phyloP scores from a whole-genome alignment of 2,797 vertebrate species.

The Sparidentex hasta region DNA sequence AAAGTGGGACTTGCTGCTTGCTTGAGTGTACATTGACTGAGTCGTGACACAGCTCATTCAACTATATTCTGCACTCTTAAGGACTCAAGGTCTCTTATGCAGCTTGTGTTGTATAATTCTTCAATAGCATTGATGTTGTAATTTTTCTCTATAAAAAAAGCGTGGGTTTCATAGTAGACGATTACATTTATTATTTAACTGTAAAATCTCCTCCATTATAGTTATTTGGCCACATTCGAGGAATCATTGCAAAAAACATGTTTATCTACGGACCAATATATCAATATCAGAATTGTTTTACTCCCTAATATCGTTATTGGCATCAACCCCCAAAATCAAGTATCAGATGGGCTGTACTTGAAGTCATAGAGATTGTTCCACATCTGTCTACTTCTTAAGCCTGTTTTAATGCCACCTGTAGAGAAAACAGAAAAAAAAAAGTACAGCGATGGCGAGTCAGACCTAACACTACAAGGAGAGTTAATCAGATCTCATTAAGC shows the following conservation, averaged over 20 bases:
- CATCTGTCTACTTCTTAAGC: not conserved
- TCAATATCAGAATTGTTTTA: too few relatives aligned
- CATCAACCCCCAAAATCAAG: too few relatives aligned
- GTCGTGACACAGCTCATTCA: slow-evolving; percentile 19
- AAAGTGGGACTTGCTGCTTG: slow-evolving; percentile 22
- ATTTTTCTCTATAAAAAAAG: not conserved
- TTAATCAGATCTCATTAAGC: slow-evolving; percentile 46
- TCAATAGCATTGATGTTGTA: not conserved
- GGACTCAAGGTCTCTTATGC: slow-evolving; percentile 4
- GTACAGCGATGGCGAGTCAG: slow-evolving; percentile 30
- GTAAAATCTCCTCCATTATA: too few relatives aligned
- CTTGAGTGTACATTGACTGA: slow-evolving; percentile 23
- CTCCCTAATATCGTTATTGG: too few relatives aligned
- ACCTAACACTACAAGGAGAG: slow-evolving; percentile 11
- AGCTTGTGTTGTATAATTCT: slow-evolving; percentile 23
- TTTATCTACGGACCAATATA: too few relatives aligned
- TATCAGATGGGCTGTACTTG: too few relatives aligned
- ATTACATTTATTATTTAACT: too few relatives aligned
- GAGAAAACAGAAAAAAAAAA: slow-evolving; percentile 11
- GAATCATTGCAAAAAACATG: too few relatives aligned
- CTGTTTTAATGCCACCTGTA: slow-evolving; percentile 5
- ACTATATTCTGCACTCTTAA: slow-evolving; percentile 24
- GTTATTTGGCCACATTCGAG: too few relatives aligned
- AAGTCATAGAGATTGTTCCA: not conserved
- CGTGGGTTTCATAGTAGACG: too few relatives aligned